Evolutionary conservation across 2,888 invertebrate genomes (phyloP), one percentile per base, ranked within the genome.

Genomic region (Eristalinus aeneus): DNA sequence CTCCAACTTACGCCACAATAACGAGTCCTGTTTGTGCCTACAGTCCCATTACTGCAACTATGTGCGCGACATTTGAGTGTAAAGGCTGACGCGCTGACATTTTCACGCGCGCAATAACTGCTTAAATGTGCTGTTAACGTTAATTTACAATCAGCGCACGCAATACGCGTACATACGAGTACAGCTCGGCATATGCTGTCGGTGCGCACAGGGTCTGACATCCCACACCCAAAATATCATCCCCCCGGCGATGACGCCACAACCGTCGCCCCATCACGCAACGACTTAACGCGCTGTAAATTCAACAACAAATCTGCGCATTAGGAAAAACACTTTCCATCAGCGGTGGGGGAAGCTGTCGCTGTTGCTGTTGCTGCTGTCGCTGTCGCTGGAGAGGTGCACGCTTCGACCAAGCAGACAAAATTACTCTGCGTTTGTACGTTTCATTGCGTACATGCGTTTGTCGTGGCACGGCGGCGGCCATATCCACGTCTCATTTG

Each of bases 271-370:
- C 32, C 23, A 80, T 73, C 79, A 79, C 80, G 74, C 61, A 80
- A 34, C 39, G 60, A 75, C 81, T 81, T 81, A 75, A 75, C 64
- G 75, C 65, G 58, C 65, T 81, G 75, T 81, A 81, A 81, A 81
- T 81, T 75, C 74, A 58, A 63, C 69, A 81, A 71, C 74, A 75
- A 81, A 81, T 81, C 81, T 75, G 81, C 67, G 63, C 75, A 81
- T 81, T 75, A 81, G 81, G 46, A 64, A 75, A 71, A 75, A 75
- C 74, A 74, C 73, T 80, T 80, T 67, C 54, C 53, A 36, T 16
- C 39, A n/a, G 32, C 56, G 23, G 46, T 8, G 46, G 46, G n/a
- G 46, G n/a, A 16, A n/a, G 6, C n/a, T 8, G 34, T 9, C 46
- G 27, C 27, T 27, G 27, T 27, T 27, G 27, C 27, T 8, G 34